Evolutionary conservation across 1,140 invertebrate species (phyloP).

Genomic region (Heliothis virescens): DNA sequence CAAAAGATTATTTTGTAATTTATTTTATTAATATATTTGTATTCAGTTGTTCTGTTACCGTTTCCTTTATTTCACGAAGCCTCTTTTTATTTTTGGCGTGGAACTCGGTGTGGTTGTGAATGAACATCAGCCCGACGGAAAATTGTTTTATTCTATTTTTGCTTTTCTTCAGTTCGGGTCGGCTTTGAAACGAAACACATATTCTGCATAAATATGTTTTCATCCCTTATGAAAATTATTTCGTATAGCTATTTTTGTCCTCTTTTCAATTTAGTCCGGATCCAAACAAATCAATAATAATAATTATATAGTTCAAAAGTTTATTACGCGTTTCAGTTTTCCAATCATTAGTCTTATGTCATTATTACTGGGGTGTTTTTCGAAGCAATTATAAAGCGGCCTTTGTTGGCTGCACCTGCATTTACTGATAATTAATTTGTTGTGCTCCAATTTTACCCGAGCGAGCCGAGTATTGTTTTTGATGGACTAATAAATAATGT

Average conservation of each 20-base stretch:
- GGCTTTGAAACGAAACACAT: too few species aligned
- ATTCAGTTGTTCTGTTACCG: conserved; percentile 15
- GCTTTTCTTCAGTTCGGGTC: too few species aligned
- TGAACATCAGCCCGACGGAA: neutral
- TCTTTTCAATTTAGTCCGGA: too few species aligned
- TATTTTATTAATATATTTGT: conserved; percentile 41
- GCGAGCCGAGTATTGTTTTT: conserved; percentile 3
- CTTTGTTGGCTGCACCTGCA: conserved; percentile 25
- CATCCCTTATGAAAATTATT: too few species aligned
- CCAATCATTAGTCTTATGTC: neutral
- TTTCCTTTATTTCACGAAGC: conserved; percentile 16
- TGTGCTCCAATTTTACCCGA: conserved; percentile 16
- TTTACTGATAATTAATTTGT: conserved; percentile 11
- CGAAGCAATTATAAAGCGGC: conserved; percentile 14
- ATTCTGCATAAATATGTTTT: too few species aligned
- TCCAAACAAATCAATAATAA: too few species aligned
- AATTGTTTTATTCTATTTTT: too few species aligned
- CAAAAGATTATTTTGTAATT: conserved; percentile 54
- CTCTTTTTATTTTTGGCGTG: neutral
- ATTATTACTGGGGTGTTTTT: neutral
- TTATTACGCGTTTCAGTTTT: neutral
- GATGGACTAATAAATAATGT: conserved; percentile 1
- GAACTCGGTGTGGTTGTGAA: neutral
- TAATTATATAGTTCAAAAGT: neutral
- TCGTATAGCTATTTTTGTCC: too few species aligned